Evolutionary conservation across 2,113 vertebrate species (phyloP), one percentile per base, ranked within the genome.

Genomic region (Diadophis punctatus): DNA sequence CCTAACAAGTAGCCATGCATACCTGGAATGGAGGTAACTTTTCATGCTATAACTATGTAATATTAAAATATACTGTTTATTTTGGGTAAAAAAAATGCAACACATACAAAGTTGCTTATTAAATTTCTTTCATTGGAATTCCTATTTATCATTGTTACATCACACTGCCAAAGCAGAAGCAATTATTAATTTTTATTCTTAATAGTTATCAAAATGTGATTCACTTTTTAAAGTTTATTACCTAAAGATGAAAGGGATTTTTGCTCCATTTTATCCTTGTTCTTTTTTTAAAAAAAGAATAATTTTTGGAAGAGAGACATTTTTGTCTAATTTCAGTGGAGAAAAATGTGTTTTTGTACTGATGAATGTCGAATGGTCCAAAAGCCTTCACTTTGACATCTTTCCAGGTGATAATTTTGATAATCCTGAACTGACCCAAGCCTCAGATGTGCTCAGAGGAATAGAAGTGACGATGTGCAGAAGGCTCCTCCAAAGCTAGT

Each of bases 181-280:
- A 93, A 53, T 52, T 92, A 91, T 34, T 96, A 95, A 92, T 25
- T 94, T 95, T 92, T n/a, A 94, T 92, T 95, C 93, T 93, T 5
- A 46, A 39, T 87, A 93, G 34, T 89, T 92, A 89, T 48, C 34
- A 84, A 84, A 86, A 80, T 58, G 93, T 94, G 74, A 94, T 20
- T 96, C n/a, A 93, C 93, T 92, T 95, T 80, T 94, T 86, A 90
- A 60, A 39, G 90, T 90, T 94, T 93, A 39, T 91, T 93, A 93
- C 84, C 90, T 87, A 52, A 56, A 95, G 87, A 93, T 58, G 92
- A 96, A 95, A 95, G 92, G 52, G 49, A 91, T 30, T 39, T 93
- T 87, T 91, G 34, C 87, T 93, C 89, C 92, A 23, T 89, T 89
- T 95, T 96, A 94, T 91, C 87, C 89, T 43, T 94, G 80, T 1